Evolutionary conservation across 2,113 vertebrate species (phyloP).

Genomic region (Isurus oxyrinchus): DNA sequence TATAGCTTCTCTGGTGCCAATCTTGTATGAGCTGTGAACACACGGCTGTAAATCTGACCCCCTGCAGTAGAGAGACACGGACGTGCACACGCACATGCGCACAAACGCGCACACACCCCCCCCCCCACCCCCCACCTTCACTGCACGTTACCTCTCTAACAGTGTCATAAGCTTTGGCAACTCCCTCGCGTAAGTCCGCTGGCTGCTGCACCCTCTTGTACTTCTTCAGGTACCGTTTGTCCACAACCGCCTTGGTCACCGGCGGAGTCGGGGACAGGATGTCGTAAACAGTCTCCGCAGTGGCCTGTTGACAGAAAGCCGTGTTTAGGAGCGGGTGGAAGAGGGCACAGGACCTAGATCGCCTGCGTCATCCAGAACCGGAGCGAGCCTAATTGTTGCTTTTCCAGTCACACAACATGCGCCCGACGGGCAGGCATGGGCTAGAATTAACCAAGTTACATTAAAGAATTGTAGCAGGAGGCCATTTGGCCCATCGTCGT

Average conservation of each 20-base stretch:
- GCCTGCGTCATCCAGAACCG: no score
- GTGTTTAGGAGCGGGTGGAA: not conserved
- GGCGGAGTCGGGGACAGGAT: constrained; percentile 81
- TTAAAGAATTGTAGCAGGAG: not conserved
- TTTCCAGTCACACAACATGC: no score
- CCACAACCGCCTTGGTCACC: constrained; percentile 65
- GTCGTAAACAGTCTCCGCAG: constrained; percentile 85
- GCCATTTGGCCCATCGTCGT: not conserved
- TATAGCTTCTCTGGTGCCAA: no score
- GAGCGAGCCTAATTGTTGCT: no score
- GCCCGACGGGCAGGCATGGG: not conserved
- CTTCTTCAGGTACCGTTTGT: constrained; percentile 59
- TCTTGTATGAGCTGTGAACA: no score
- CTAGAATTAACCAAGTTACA: not conserved
- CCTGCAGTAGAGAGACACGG: not conserved
- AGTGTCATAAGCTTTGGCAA: constrained; percentile 83
- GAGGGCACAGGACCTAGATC: not conserved
- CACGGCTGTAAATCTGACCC: no score
- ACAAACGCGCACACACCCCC: not conserved
- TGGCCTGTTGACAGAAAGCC: constrained; percentile 58
- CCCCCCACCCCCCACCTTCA: not conserved
- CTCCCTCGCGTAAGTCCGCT: constrained; percentile 79
- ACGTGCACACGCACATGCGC: not conserved
- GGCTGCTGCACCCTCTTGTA: constrained; percentile 70
- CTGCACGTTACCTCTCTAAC: constrained; percentile 69